phyloP scores from a whole-genome alignment of 2,888 invertebrate genomes.

The Pardosa pseudoannulata region DNA sequence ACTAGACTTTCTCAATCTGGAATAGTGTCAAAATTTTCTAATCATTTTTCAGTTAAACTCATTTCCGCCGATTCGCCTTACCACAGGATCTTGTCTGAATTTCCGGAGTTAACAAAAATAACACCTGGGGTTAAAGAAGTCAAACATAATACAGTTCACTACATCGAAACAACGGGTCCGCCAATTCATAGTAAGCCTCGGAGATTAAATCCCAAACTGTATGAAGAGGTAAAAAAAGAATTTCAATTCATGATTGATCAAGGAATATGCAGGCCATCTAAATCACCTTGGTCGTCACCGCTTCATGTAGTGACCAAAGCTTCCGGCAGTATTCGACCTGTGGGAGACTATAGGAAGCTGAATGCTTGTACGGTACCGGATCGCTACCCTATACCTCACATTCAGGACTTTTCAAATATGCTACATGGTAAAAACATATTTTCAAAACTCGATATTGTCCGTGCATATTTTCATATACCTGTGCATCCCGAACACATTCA shows the following conservation, averaged over 20 bases:
- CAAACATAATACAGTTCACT: no score
- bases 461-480: not conserved
- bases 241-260: not conserved
- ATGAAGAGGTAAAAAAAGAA: no score
- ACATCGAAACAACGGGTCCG: no score
- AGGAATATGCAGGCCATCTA: not conserved
- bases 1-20: no score
- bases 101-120: no score
- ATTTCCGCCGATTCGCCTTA: no score
- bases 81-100: no score
- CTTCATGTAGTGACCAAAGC: conserved; percentile 16
- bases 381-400: not conserved
- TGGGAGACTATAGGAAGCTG: not conserved
- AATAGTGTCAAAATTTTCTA: no score
- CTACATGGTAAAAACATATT: not conserved
- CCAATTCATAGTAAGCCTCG: no score
- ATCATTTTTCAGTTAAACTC: no score
- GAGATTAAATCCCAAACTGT: not conserved
- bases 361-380: no score
- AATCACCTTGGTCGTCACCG: not conserved
- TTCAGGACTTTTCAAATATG: not conserved
- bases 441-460: not conserved
- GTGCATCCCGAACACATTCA: not conserved
- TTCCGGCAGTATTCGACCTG: not conserved
- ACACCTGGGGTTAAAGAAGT: no score